These are phyloP conservation scores for Cossypha niveicapilla DNA, from an alignment of 2,797 vertebrate genomes.

Conservation along the genomic window DNA sequence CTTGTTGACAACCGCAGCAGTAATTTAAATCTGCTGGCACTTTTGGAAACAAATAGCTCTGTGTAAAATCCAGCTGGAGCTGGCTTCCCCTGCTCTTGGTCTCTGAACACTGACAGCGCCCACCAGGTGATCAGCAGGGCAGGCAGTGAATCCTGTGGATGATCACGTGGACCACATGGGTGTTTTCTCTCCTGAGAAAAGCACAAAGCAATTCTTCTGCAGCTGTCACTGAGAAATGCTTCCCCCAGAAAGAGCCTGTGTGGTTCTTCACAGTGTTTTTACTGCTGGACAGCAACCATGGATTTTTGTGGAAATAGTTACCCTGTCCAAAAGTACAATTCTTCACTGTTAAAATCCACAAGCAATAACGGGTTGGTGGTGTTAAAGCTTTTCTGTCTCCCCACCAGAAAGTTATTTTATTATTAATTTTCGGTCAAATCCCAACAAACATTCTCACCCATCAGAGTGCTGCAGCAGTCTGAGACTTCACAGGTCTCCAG, in stretches of 20 bases:
- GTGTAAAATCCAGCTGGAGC: not conserved
- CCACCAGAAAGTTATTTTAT: not conserved
- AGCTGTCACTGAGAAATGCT: not conserved
- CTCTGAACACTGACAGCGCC: not conserved
- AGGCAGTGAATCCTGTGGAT: not conserved
- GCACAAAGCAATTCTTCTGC: not conserved
- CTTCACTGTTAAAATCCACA: not conserved
- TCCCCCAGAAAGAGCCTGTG: not conserved
- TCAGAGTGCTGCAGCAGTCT: not conserved
- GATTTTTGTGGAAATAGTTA: not conserved
- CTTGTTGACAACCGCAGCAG: slow-evolving; percentile 19
- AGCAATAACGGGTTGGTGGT: not conserved
- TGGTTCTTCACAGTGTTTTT: not conserved
- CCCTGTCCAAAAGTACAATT: not conserved
- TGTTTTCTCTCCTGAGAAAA: not conserved
- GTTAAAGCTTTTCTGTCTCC: not conserved
- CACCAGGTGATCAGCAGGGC: not conserved
- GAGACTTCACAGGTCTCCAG: not conserved
- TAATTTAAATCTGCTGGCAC: slow-evolving; percentile 18
- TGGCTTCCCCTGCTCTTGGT: not conserved
- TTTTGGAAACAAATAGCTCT: not conserved
- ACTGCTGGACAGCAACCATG: not conserved
- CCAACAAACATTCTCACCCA: not conserved
- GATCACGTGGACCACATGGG: rapidly evolving
- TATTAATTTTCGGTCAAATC: not conserved